Conservation (phyloP, 2,797 vertebrate genomes). For the Clarias platycephalus region DNA sequence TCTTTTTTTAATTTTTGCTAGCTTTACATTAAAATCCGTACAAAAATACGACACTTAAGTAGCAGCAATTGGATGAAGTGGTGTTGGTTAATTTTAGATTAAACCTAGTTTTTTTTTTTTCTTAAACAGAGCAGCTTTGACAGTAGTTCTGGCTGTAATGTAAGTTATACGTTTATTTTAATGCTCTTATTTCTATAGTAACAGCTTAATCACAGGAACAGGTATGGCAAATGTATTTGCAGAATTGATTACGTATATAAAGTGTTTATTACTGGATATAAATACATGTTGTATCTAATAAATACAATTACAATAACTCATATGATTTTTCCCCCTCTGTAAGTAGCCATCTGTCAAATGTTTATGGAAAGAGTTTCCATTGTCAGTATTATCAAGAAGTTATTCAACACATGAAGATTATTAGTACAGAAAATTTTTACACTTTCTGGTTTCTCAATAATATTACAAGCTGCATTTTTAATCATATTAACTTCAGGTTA, state of each 20-base stretch:
- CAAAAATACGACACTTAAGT: not conserved
- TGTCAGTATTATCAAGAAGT: not conserved
- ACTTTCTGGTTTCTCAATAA: not conserved
- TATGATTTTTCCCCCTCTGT: not conserved
- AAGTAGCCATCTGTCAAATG: not conserved
- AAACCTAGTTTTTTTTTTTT: not conserved
- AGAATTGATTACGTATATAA: not conserved
- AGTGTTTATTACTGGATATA: not conserved
- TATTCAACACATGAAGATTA: not conserved
- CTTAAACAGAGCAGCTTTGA: not conserved
- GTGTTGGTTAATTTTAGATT: not conserved
- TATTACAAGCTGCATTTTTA: not conserved
- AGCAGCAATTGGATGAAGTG: not conserved
- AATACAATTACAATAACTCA: not conserved
- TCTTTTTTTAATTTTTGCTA: not conserved
- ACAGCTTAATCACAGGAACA: not conserved
- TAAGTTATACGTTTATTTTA: not conserved
- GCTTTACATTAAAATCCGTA: too few relatives aligned
- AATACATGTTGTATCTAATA: too few relatives aligned
- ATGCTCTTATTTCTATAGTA: not conserved
- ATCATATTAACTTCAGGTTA: not conserved
- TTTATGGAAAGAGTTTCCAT: not conserved
- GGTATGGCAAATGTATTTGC: not conserved
- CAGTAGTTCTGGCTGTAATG: not conserved
- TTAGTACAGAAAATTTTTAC: not conserved